phyloP scores from a whole-genome alignment of 1,140 invertebrate species.

The Pogonognathellus flavescens region DNA sequence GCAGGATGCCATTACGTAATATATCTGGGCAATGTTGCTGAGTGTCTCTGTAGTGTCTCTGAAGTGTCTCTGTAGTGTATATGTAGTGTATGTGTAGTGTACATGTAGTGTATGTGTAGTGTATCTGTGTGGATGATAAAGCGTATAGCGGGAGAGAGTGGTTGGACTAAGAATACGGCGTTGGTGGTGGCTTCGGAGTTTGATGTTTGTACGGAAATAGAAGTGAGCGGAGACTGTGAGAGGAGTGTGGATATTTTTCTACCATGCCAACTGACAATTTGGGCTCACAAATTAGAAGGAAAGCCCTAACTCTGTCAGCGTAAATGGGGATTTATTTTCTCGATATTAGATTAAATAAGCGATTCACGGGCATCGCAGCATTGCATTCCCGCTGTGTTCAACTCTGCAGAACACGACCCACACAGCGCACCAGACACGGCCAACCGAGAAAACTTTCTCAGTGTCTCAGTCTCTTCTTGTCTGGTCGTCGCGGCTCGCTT shows the following conservation, averaged over 20 bases:
- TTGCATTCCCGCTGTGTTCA: too few relatives aligned
- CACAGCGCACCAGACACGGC: too few relatives aligned
- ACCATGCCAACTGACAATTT: slow-evolving; percentile 67
- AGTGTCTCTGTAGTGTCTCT: too few relatives aligned
- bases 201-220: neutral
- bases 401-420: too few relatives aligned
- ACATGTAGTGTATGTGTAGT: too few relatives aligned
- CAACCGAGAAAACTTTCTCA: neutral
- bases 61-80: too few relatives aligned
- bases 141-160: neutral
- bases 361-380: slow-evolving; percentile 57
- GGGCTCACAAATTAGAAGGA: slow-evolving; percentile 63
- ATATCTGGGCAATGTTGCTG: neutral
- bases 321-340: slow-evolving; percentile 67
- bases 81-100: too few relatives aligned
- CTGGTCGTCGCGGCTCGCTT: slow-evolving; percentile 44
- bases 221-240: neutral
- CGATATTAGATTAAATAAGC: slow-evolving; percentile 67
- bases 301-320: slow-evolving; percentile 66
- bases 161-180: too few relatives aligned
- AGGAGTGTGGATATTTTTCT: slow-evolving; percentile 55
- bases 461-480: slow-evolving; percentile 5
- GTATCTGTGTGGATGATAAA: too few relatives aligned
- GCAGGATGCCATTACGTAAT: neutral
- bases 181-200: neutral